phyloP scores from a whole-genome alignment of 2,797 vertebrate genomes.

The Parambassis ranga region DNA sequence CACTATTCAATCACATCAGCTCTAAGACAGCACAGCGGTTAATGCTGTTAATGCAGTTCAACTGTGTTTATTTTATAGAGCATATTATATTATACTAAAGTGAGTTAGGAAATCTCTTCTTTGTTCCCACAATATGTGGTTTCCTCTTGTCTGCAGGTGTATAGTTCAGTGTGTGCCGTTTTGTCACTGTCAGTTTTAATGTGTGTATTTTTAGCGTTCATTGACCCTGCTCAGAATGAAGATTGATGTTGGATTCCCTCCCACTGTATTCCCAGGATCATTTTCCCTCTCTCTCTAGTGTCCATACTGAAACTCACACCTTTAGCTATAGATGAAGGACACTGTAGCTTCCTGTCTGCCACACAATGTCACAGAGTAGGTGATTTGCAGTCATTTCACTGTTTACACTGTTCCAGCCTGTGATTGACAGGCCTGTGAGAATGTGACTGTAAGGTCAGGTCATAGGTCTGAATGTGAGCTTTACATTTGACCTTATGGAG shows the following conservation, averaged over 20 bases:
- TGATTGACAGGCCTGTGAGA: background rate
- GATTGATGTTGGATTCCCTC: constrained; percentile 42
- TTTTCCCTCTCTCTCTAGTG: background rate
- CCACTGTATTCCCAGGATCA: constrained; percentile 22
- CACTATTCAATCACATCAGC: constrained; percentile 1
- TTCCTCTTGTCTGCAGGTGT: background rate
- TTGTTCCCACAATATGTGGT: background rate
- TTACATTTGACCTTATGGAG: constrained; percentile 14
- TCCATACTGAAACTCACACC: constrained; percentile 12
- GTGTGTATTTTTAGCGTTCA: constrained; percentile 51
- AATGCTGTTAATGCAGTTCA: background rate
- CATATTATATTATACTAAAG: background rate
- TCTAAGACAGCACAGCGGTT: background rate
- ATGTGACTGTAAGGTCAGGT: background rate
- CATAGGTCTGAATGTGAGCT: background rate
- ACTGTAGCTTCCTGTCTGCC: constrained; percentile 2
- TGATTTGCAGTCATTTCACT: constrained; percentile 21
- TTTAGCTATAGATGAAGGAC: constrained; percentile 29
- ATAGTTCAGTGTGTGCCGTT: background rate
- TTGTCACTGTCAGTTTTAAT: constrained; percentile 17
- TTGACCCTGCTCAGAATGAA: constrained; percentile 35
- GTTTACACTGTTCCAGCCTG: background rate
- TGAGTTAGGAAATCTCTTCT: background rate
- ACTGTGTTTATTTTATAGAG: background rate
- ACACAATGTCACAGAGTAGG: constrained; percentile 6